Percentiles rank a stretch among this genome's conserved stretches.
phyloP scores from a whole-genome alignment of 2,113 vertebrate species.

The Malurus melanocephalus region DNA sequence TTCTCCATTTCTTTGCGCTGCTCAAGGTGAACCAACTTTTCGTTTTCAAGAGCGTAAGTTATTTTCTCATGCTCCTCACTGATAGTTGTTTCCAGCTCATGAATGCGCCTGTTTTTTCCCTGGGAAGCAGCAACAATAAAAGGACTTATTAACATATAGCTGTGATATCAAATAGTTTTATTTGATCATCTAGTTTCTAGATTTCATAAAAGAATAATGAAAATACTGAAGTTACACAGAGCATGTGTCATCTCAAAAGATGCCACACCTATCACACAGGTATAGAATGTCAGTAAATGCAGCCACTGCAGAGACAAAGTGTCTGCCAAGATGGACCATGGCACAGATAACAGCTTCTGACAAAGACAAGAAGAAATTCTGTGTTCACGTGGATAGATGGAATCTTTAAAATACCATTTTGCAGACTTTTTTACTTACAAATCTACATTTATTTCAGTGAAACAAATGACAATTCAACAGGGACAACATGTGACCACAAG shows the following conservation, averaged over 20 bases:
- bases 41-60: conserved; percentile 80
- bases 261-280: background rate
- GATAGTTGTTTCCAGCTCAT: conserved; percentile 79
- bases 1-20: conserved; percentile 83
- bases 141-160: background rate
- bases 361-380: background rate
- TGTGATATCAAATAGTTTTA: background rate
- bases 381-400: background rate
- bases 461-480: background rate
- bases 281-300: background rate
- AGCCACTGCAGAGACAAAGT: background rate
- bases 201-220: background rate
- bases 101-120: conserved; percentile 77
- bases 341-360: background rate
- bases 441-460: background rate
- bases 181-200: background rate
- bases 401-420: background rate
- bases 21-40: conserved; percentile 74
- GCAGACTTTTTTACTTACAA: background rate
- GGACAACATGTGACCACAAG: background rate
- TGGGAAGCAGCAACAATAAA: conserved; percentile 49
- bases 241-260: background rate
- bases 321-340: background rate
- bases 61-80: conserved; percentile 78
- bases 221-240: background rate